Evolutionary conservation across 2,113 vertebrate species (phyloP), one percentile per base, ranked within the genome.

Genomic region (Morone chrysops): DNA sequence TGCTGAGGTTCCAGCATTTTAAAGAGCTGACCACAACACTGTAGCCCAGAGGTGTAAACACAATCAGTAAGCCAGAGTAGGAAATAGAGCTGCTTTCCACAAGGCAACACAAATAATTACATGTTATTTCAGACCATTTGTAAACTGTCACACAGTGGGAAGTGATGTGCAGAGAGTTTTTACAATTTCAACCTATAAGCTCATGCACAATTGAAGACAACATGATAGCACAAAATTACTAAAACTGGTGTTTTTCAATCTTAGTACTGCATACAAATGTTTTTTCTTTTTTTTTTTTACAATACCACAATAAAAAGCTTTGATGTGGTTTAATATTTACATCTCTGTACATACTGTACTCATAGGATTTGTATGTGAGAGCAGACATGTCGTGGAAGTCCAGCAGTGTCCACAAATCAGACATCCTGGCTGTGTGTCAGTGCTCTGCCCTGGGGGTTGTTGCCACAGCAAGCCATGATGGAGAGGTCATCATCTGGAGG

Each of bases 401-500:
- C 20, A 45, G 71, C 0, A 43, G 69, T 2, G 48, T 89, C 31
- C 90, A 89, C 68, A 83, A 25, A 1, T 86, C 91, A 8, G 87
- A 92, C n/a, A 86, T 92, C 72, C 41, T 88, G 59, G 82, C 89
- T 5, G 56, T 91, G n/a, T 67, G 81, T 70, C 80, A 81, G 54
- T 88, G 88, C 57, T 75, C 88, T 5, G 12, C 48, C 38, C 85
- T 94, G 57, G 89, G 75, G 2, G 81, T 94, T 10, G 53, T 93
- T 38, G 91, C 93, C 70, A 89, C 92, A 0, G 89, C 81, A 3
- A 90, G 88, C 57, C 90, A 87, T 8, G 93, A 92, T 78, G 94
- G 91, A 54, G 91, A 95, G 68, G 78, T 93, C 36, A 67, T 92
- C 0, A 36, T 90, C 68, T 93, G 93, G 92, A 90, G 81, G 47